These are phyloP conservation scores for Drosophila sp. DNA, from an alignment of 1,140 invertebrate species.

Conservation along the genomic window DNA sequence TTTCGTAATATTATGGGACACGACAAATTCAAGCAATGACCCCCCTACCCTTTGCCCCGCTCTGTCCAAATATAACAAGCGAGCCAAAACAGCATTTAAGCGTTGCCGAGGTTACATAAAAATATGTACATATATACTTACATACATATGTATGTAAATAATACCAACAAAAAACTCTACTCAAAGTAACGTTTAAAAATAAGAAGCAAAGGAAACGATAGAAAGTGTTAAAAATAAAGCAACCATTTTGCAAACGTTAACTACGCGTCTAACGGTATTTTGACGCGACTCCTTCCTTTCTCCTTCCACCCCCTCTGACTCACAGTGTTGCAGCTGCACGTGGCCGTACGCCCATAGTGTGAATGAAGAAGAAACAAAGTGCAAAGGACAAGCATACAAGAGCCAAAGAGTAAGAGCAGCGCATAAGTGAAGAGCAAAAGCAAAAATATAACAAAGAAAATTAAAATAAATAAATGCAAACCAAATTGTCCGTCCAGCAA, in stretches of 20 bases:
- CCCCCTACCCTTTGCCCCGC: background rate
- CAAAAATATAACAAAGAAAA: conserved; percentile 17
- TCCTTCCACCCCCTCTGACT: background rate
- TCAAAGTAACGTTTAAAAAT: conserved; percentile 19
- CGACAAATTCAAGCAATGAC: conserved; percentile 4
- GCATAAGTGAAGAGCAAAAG: conserved; percentile 23
- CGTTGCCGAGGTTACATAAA: conserved; percentile 71
- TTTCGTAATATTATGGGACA: conserved; percentile 74
- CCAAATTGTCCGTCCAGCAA: conserved; percentile 71
- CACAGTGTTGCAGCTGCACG: conserved; percentile 61
- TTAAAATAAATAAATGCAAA: conserved; percentile 48
- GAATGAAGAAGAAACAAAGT: conserved; percentile 43
- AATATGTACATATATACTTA: too few relatives aligned
- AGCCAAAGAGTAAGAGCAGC: conserved; percentile 26
- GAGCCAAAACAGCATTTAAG: conserved; percentile 38
- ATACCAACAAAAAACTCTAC: conserved; percentile 9
- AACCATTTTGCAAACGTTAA: conserved; percentile 53
- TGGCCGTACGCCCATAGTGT: conserved; percentile 61
- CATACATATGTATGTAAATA: conserved; percentile 20
- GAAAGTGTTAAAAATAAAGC: background rate
- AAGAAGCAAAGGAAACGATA: background rate
- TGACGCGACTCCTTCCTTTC: conserved; percentile 20
- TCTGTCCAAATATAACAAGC: conserved; percentile 43
- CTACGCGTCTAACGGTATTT: conserved; percentile 65
- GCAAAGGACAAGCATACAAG: conserved; percentile 33